phyloP scores from a whole-genome alignment of 2,113 vertebrate genomes.

The Gasterosteus aculeatus region DNA sequence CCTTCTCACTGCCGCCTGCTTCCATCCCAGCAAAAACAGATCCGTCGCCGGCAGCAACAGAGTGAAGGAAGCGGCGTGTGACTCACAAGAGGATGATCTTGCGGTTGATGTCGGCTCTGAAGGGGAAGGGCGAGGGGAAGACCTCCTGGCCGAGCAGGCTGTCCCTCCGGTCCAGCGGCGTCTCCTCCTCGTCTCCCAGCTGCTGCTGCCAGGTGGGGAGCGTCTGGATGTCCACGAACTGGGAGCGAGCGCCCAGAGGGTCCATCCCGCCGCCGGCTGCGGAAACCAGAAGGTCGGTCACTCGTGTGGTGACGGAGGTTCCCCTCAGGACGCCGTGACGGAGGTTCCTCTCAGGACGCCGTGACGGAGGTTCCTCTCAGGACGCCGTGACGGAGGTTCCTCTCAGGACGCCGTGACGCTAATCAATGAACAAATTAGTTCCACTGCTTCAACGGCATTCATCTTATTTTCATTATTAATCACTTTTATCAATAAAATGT shows the following conservation, averaged over 20 bases:
- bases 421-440: not conserved
- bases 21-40: too few relatives aligned
- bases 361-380: not conserved
- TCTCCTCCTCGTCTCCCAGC: constrained; percentile 48
- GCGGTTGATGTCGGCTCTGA: constrained; percentile 87
- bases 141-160: constrained; percentile 61
- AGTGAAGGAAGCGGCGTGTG: not conserved
- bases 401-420: not conserved
- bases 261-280: constrained; percentile 84
- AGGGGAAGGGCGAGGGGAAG: constrained; percentile 89
- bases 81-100: constrained; percentile 95
- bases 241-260: constrained; percentile 96
- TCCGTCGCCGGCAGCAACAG: not conserved
- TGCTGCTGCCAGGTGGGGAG: constrained; percentile 86
- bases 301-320: too few relatives aligned
- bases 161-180: constrained; percentile 35
- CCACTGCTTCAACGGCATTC: not conserved
- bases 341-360: not conserved
- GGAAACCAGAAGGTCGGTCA: not conserved
- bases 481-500: too few relatives aligned
- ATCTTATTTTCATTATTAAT: not conserved
- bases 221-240: constrained; percentile 90
- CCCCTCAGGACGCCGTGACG: not conserved
- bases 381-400: not conserved
- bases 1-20: too few relatives aligned